Conservation (phyloP, 2,797 vertebrate genomes). For the Mormyrus hasselquistii region DNA sequence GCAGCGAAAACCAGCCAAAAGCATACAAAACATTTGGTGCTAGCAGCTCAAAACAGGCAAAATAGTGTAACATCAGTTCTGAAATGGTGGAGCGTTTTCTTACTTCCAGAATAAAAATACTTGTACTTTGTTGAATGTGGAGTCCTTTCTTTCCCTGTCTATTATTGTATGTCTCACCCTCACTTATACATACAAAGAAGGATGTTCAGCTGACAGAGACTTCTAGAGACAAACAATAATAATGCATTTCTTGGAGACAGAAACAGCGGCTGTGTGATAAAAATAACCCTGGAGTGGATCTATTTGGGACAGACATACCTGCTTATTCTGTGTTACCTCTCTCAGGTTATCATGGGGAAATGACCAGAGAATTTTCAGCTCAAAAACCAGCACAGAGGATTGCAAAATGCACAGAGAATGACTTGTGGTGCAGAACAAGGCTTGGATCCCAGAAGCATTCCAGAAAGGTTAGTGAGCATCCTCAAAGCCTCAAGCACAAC, state of each 20-base stretch:
- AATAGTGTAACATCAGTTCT: neutral
- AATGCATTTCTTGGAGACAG: neutral
- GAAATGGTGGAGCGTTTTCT: neutral
- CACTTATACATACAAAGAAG: neutral
- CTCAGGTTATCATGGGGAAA: neutral
- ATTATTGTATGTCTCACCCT: neutral
- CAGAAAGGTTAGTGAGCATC: neutral
- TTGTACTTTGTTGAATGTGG: neutral
- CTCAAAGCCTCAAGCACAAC: neutral
- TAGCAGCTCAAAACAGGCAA: neutral
- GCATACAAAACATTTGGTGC: neutral
- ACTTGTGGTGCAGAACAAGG: neutral
- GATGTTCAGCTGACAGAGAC: neutral
- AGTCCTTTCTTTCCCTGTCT: neutral
- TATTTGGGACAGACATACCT: neutral
- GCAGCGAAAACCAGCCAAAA: neutral
- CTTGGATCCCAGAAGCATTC: neutral
- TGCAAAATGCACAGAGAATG: neutral
- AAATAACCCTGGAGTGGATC: neutral
- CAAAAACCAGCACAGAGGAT: neutral
- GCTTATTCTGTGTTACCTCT: neutral
- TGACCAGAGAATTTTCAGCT: neutral
- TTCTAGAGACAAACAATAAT: neutral
- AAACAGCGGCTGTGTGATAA: neutral
- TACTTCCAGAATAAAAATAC: neutral